A percentile compares a stretch with the other conserved stretches of the same genome.
phyloP scores from a whole-genome alignment of 2,113 vertebrate species.

The Amazona guildingii region DNA sequence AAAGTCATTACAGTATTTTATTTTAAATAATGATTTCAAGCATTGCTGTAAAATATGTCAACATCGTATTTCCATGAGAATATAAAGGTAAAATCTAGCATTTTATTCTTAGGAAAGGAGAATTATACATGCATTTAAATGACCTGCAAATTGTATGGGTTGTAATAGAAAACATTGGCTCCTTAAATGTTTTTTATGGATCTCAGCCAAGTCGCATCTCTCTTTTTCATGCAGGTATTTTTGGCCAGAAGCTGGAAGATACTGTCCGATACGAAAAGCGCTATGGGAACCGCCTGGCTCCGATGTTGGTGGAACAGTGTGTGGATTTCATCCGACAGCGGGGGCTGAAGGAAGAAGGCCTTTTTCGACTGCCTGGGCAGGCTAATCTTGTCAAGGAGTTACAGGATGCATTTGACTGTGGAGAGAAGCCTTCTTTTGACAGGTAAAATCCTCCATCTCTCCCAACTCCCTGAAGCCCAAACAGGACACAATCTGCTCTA shows the following conservation, averaged over 20 bases:
- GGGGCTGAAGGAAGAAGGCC: conserved; percentile 92
- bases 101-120: neutral
- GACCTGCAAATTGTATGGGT: accelerated
- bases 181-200: neutral
- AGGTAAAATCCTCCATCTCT: conserved; percentile 75
- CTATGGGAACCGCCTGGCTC: conserved; percentile 89
- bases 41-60: neutral
- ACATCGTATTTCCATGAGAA: neutral
- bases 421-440: conserved; percentile 95
- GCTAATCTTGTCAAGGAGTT: conserved; percentile 97
- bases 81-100: neutral
- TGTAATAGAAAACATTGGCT: neutral
- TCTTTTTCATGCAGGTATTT: conserved; percentile 84
- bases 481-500: neutral
- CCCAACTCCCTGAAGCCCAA: neutral
- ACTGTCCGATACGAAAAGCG: conserved; percentile 91
- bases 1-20: neutral
- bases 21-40: neutral
- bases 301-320: conserved; percentile 95
- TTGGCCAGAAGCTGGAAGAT: conserved; percentile 97
- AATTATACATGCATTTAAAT: neutral
- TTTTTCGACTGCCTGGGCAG: conserved; percentile 93
- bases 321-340: conserved; percentile 93
- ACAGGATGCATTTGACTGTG: conserved; percentile 96
- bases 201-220: neutral